phyloP scores from a whole-genome alignment of 2,797 vertebrate species.

The Cryptoblepharus egeriae region DNA sequence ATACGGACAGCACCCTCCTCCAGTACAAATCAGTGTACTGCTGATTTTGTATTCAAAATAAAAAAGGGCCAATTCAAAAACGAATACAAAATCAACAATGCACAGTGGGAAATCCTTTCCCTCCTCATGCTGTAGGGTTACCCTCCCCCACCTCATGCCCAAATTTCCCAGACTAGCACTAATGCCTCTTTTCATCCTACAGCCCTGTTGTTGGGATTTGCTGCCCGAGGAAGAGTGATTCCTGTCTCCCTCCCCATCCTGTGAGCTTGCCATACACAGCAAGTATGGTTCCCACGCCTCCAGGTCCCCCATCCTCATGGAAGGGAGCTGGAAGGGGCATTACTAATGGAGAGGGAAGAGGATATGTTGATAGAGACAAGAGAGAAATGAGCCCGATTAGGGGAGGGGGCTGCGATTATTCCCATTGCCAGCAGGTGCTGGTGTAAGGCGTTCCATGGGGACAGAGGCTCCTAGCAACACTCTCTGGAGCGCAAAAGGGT shows the following conservation, averaged over 20 bases:
- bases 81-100: neutral
- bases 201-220: constrained; percentile 25
- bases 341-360: neutral
- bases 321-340: constrained; percentile 6
- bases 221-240: constrained; percentile 8
- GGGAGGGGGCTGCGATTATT: constrained; percentile 19
- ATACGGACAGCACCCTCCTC: too few species aligned
- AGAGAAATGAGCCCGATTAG: constrained; percentile 3
- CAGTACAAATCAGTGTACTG: too few species aligned
- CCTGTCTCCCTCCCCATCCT: neutral
- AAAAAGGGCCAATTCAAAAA: neutral
- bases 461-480: constrained; percentile 22
- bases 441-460: constrained; percentile 30
- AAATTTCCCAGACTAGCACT: constrained; percentile 27
- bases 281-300: constrained; percentile 37
- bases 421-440: constrained; percentile 33
- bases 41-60: too few species aligned
- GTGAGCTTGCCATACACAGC: constrained; percentile 30
- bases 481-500: constrained; percentile 34
- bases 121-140: neutral
- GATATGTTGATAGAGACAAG: constrained; percentile 5
- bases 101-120: constrained; percentile 5
- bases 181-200: constrained; percentile 38
- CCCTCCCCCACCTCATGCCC: constrained; percentile 21
- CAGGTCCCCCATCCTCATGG: constrained; percentile 6